Percentiles rank a stretch among this genome's conserved stretches.
These are phyloP conservation scores for Cardiocondyla obscurior DNA, from an alignment of 1,140 invertebrate species.

Conservation along the genomic window DNA sequence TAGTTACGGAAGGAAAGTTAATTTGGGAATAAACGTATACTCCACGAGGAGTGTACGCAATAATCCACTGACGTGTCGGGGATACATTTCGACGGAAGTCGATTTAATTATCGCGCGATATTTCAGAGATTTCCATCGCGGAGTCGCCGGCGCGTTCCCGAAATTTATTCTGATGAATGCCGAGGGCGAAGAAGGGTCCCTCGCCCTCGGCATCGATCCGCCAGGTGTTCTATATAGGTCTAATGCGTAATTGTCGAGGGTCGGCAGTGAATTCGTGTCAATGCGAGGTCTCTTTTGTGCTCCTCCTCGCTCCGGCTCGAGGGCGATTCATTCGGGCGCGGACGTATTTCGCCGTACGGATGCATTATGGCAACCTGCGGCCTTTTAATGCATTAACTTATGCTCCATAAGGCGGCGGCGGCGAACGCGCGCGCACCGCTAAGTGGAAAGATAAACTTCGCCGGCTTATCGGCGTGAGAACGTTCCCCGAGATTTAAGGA, in stretches of 20 bases:
- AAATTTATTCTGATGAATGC: slow-evolving; percentile 40
- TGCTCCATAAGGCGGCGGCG: neutral
- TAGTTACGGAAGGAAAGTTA: neutral
- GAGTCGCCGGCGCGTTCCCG: neutral
- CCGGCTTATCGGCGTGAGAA: slow-evolving; percentile 20
- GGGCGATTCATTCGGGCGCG: neutral
- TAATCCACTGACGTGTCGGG: neutral
- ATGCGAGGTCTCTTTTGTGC: slow-evolving; percentile 50
- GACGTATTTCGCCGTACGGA: neutral
- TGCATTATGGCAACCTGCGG: neutral
- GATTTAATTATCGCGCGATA: slow-evolving; percentile 1
- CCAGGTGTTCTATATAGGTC: slow-evolving; percentile 55
- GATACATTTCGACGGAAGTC: neutral
- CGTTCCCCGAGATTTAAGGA: neutral
- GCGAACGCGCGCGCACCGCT: neutral
- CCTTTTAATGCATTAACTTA: slow-evolving; percentile 22
- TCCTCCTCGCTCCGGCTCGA: neutral
- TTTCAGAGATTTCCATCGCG: slow-evolving; percentile 10
- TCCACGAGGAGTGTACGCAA: neutral
- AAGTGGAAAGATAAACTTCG: slow-evolving; percentile 33
- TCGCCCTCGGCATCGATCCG: slow-evolving; percentile 40
- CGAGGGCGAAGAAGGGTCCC: slow-evolving; percentile 13
- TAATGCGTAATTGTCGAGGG: slow-evolving; percentile 51
- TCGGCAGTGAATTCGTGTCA: slow-evolving; percentile 50
- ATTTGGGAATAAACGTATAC: neutral